Evolutionary conservation across 2,113 vertebrate genomes (phyloP).

Genomic region (Muntiacus reevesi): DNA sequence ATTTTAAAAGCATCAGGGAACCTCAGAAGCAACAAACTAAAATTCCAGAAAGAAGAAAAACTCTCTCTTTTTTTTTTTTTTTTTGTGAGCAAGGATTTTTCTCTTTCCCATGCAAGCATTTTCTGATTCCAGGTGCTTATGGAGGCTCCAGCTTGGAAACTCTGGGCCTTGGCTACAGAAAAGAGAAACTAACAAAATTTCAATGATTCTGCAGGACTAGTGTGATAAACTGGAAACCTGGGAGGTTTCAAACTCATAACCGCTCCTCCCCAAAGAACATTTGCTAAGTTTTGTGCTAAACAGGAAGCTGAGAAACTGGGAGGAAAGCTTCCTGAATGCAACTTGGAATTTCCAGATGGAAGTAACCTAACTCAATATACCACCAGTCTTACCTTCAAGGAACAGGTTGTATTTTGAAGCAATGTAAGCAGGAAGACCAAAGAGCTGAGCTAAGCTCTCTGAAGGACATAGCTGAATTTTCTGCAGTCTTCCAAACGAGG

Average conservation of each 20-base stretch:
- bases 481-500: background rate
- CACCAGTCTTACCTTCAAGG: background rate
- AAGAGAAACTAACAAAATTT: background rate
- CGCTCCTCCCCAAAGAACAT: background rate
- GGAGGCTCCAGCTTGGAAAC: background rate
- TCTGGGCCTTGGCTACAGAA: background rate
- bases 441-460: background rate
- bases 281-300: background rate
- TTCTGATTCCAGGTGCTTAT: background rate
- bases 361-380: background rate
- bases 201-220: background rate
- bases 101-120: background rate
- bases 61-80: accelerated
- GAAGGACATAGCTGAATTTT: background rate
- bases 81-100: background rate
- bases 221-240: background rate
- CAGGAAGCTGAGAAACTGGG: background rate
- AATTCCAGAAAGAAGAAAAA: constrained; percentile 12
- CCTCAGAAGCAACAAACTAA: constrained; percentile 31
- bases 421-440: background rate
- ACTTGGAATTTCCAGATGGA: background rate
- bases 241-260: background rate
- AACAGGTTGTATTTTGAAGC: background rate
- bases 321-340: background rate
- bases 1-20: constrained; percentile 7